These are phyloP conservation scores for Cyclopterus lumpus DNA, from an alignment of 2,797 vertebrate species.

Conservation along the genomic window DNA sequence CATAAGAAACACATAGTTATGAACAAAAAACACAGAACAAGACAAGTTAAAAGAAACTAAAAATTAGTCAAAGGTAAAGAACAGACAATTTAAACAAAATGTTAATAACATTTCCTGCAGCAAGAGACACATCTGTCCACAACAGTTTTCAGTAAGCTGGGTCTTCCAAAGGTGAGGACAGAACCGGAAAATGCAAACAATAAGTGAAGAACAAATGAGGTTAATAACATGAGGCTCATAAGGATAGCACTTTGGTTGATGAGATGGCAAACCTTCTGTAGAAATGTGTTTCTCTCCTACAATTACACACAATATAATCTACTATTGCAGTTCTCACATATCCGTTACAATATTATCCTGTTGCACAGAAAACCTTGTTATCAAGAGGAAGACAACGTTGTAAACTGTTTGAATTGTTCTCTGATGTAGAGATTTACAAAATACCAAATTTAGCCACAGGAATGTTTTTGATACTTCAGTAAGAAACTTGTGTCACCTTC, in stretches of 20 bases:
- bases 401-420: neutral
- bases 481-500: slow-evolving; percentile 41
- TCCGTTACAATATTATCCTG: neutral
- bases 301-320: neutral
- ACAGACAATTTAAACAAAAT: neutral
- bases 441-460: slow-evolving; percentile 15
- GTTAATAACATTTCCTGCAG: neutral
- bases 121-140: neutral
- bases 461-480: slow-evolving; percentile 14
- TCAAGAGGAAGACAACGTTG: neutral
- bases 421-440: slow-evolving; percentile 21
- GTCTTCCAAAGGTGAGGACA: neutral
- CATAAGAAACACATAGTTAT: no score
- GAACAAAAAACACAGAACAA: no score
- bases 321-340: neutral
- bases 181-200: neutral
- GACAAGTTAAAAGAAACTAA: no score
- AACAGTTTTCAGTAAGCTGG: neutral
- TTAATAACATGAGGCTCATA: neutral
- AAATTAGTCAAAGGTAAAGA: neutral
- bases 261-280: no score
- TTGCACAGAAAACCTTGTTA: neutral
- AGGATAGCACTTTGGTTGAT: neutral
- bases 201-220: neutral
- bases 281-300: neutral